Evolutionary conservation across 2,888 invertebrate species (phyloP), one percentile per base, ranked within the genome.

Genomic region (Unio pictorum): DNA sequence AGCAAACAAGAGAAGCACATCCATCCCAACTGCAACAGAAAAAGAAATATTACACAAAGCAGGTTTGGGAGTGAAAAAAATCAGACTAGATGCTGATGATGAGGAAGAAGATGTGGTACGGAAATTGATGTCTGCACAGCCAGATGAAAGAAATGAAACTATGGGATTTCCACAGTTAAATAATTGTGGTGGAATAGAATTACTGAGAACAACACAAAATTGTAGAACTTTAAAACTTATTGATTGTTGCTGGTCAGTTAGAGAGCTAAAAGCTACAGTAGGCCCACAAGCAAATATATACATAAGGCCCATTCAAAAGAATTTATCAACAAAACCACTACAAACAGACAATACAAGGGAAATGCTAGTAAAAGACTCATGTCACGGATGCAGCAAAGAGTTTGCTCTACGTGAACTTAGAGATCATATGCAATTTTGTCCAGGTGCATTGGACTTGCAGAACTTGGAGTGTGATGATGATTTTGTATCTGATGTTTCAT

Each of bases 61-160:
- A 54, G 64, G 64, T 20, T 28, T 64, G 18, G 64, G 64, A n/a
- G 11, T 11, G 55, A 64, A 64, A 64, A 64, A 26, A n/a, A 64
- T 55, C 20, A 23, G 18, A 18, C n/a, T 55, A 8, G 64, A 56
- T 18, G 7, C 18, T 55, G 55, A 18, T 55, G 64, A 64, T 56
- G 28, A 55, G 7, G 64, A 64, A 55, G 64, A 64, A 55, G 17
- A n/a, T n/a, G 64, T 64, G 1, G 26, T 64, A 55, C 54, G 56
- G n/a, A 64, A 64, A 55, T n/a, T 64, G 4, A 64, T 64, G 64
- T 55, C 55, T n/a, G 55, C 18, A 6, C n/a, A 55, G 26, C 4
- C 56, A 7, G 4, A 64, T 26, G 55, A 55, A 55, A 8, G n/a
- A 23, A 17, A 28, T 4, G 62, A 62, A 30, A 62, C 62, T 4